Conservation (phyloP, 2,888 invertebrate species). For the Euplagia quadripunctaria region DNA sequence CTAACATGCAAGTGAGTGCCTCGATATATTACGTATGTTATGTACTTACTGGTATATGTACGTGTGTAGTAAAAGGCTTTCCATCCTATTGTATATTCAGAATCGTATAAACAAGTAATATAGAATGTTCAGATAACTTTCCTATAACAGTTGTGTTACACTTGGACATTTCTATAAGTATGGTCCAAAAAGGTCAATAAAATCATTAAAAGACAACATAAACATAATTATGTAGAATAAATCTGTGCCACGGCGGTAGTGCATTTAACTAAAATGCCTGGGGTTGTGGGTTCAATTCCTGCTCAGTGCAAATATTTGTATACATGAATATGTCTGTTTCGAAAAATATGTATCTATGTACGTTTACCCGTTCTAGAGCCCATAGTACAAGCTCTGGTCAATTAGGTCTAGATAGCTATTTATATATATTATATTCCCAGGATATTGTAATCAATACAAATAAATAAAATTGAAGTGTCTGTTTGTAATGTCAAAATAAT, state of each 20-base stretch:
- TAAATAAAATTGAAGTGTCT: too few relatives aligned
- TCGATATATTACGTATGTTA: not conserved
- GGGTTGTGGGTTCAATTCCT: too few relatives aligned
- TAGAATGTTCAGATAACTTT: not conserved
- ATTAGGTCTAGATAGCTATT: not conserved
- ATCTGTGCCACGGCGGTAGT: too few relatives aligned
- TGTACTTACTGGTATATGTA: not conserved
- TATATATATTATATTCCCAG: not conserved
- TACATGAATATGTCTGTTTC: too few relatives aligned
- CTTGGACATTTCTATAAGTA: too few relatives aligned
- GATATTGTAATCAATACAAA: too few relatives aligned
- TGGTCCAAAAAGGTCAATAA: too few relatives aligned
- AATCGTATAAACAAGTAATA: not conserved
- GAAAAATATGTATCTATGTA: not conserved
- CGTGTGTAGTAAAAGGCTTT: not conserved
- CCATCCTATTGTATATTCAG: not conserved
- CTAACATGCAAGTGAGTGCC: conserved; percentile 24
- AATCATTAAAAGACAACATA: too few relatives aligned
- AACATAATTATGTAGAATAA: too few relatives aligned
- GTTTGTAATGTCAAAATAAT: too few relatives aligned
- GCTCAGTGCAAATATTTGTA: too few relatives aligned
- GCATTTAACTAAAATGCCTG: too few relatives aligned
- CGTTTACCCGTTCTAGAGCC: not conserved
- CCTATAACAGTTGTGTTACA: not conserved
- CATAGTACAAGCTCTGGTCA: not conserved